Conservation (phyloP, 2,888 invertebrate genomes). For the Lasioglossum leucozonium region DNA sequence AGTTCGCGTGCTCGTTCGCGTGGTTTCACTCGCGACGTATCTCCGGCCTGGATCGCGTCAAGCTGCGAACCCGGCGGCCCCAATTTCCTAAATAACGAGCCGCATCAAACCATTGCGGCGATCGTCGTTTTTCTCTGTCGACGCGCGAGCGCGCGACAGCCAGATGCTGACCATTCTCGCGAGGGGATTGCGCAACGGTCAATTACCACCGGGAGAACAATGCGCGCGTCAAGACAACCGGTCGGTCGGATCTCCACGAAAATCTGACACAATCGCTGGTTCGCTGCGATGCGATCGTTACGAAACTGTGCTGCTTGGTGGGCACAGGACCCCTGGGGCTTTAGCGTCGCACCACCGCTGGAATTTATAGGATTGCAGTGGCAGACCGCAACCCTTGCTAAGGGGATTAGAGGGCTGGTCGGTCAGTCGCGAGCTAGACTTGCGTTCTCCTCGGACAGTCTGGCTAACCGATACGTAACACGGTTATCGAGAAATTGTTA, state of each 20-base stretch:
- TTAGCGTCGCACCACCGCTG: background rate
- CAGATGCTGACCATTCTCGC: constrained; percentile 33
- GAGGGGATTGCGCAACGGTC: constrained; percentile 42
- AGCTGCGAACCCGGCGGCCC: constrained; percentile 36
- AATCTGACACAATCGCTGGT: background rate
- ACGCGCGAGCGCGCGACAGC: background rate
- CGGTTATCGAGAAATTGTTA: background rate
- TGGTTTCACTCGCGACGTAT: constrained; percentile 50
- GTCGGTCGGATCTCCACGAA: constrained; percentile 9
- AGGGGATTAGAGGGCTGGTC: constrained; percentile 2
- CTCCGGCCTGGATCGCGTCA: constrained; percentile 48
- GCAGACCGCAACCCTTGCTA: constrained; percentile 2
- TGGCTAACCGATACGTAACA: background rate
- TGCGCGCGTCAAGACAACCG: constrained; percentile 17
- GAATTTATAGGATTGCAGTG: constrained; percentile 12
- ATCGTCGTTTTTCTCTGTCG: constrained; percentile 22
- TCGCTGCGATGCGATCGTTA: background rate
- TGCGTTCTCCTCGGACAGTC: background rate
- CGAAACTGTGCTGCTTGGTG: background rate
- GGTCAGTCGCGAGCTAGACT: background rate
- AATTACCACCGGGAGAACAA: constrained; percentile 46
- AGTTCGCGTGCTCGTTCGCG: constrained; percentile 30
- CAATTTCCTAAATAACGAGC: constrained; percentile 57
- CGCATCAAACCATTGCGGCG: constrained; percentile 16
- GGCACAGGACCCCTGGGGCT: background rate